These are phyloP conservation scores for Montipora cactus DNA, from an alignment of 64 coral and sea anemone species.

Conservation along the genomic window DNA sequence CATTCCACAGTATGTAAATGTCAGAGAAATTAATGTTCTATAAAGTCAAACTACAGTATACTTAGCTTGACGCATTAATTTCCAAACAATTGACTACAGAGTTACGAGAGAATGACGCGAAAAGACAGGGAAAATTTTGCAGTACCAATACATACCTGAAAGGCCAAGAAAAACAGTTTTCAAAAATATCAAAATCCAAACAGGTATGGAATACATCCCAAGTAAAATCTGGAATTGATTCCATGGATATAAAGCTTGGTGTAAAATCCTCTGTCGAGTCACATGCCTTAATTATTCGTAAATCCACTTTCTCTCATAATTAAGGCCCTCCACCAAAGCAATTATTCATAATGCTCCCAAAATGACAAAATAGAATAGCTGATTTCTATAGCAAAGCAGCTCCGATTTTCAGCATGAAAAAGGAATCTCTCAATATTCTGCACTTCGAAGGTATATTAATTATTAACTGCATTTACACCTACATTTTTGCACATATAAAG, in stretches of 20 bases:
- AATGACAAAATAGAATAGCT: background rate
- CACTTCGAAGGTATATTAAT: constrained; percentile 38
- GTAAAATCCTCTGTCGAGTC: background rate
- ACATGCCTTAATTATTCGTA: background rate
- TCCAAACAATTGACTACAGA: background rate
- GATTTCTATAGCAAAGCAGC: background rate
- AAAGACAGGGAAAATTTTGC: no score
- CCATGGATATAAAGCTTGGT: constrained; percentile 51
- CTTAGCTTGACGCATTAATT: background rate
- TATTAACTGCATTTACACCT: constrained; percentile 28
- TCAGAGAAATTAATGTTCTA: no score
- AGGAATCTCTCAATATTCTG: background rate
- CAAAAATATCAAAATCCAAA: constrained; percentile 65
- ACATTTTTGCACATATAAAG: constrained; percentile 18
- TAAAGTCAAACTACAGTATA: no score
- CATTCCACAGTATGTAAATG: no score
- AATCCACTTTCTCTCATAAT: background rate
- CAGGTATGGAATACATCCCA: constrained; percentile 85
- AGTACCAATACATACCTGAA: constrained; percentile 65
- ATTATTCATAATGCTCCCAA: background rate
- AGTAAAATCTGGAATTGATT: constrained; percentile 89
- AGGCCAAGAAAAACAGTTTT: constrained; percentile 76
- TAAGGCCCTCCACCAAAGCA: background rate
- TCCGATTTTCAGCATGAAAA: constrained; percentile 21
- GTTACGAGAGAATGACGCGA: background rate